A percentile compares a stretch with the other conserved stretches of the same genome.
Conservation (phyloP, 2,888 invertebrate species). For the Caenorhabditis parvicauda region DNA sequence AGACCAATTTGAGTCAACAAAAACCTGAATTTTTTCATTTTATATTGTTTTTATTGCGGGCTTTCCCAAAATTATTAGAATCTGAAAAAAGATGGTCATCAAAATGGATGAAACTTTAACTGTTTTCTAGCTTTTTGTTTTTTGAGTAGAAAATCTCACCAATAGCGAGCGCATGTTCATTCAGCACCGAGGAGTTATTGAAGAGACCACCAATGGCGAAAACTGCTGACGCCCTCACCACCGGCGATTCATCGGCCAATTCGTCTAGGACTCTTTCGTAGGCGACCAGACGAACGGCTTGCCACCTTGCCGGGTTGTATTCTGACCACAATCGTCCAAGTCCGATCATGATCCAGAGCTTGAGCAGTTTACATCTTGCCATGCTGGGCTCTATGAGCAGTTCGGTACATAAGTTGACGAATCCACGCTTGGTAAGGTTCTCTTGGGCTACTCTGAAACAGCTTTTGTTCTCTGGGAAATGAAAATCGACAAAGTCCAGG, state of each 20-base stretch:
- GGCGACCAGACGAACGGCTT: conserved; percentile 90
- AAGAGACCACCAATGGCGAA: conserved; percentile 78
- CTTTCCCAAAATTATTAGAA: too few species aligned
- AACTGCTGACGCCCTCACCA: conserved; percentile 88
- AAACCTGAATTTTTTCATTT: too few species aligned
- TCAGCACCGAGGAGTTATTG: conserved; percentile 52
- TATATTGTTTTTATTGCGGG: too few species aligned
- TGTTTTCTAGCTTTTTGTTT: neutral
- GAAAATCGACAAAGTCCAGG: too few species aligned
- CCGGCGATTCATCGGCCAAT: conserved; percentile 76
- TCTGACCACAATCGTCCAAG: conserved; percentile 86
- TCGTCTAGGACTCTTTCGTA: conserved; percentile 76
- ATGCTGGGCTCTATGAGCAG: conserved; percentile 74
- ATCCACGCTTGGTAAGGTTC: conserved; percentile 77
- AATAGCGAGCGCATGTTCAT: conserved; percentile 60
- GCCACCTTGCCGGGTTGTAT: conserved; percentile 80
- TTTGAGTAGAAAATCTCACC: neutral
- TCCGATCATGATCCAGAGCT: conserved; percentile 83
- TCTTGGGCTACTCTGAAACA: conserved; percentile 67
- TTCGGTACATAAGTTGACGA: conserved; percentile 87
- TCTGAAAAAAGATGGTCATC: too few species aligned
- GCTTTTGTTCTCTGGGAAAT: too few species aligned
- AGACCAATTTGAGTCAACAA: too few species aligned
- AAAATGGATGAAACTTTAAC: neutral
- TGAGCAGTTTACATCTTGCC: conserved; percentile 64